phyloP scores from a whole-genome alignment of 2,797 vertebrate genomes.

The Scolopax bukidnonensis region DNA sequence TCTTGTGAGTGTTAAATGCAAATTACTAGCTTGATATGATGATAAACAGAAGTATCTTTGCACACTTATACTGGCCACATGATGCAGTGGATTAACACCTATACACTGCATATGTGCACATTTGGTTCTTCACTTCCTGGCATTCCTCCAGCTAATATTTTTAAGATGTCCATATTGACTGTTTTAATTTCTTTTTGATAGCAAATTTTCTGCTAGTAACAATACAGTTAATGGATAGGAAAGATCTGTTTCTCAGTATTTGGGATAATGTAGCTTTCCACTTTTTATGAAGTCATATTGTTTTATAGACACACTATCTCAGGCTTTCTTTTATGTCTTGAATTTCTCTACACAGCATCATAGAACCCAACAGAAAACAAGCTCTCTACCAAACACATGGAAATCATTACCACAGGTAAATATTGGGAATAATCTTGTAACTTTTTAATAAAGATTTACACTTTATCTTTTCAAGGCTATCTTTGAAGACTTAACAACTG shows the following conservation, averaged over 20 bases:
- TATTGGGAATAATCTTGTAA: background rate
- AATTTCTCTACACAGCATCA: background rate
- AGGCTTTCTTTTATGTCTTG: background rate
- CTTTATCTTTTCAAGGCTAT: background rate
- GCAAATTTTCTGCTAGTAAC: background rate
- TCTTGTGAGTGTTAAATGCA: background rate
- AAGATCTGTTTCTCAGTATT: background rate
- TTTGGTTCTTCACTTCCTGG: background rate
- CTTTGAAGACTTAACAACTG: background rate
- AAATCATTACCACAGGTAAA: background rate
- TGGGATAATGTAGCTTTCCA: background rate
- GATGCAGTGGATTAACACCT: background rate
- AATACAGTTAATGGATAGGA: background rate
- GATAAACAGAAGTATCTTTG: background rate
- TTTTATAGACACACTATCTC: background rate
- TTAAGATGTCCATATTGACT: background rate
- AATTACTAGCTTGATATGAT: background rate
- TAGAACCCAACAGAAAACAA: background rate
- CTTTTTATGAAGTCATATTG: background rate
- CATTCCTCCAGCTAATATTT: background rate
- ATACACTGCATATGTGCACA: background rate
- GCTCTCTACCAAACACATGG: background rate
- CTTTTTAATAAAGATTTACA: background rate
- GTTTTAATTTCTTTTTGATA: background rate
- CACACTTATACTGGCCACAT: background rate